Conservation (phyloP, 1,140 invertebrate species). For the Schlechtendalia chinensis region DNA sequence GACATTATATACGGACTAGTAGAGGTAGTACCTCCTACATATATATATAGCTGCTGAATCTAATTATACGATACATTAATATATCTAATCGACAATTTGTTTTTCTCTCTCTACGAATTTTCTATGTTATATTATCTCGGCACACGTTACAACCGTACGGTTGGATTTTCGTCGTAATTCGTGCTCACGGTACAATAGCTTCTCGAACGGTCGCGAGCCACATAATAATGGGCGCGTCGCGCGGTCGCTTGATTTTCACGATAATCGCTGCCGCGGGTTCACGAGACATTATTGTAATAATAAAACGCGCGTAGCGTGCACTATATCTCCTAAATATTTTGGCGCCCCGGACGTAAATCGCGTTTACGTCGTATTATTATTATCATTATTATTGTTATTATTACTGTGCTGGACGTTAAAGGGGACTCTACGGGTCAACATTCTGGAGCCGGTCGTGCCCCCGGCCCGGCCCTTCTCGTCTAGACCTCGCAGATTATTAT, state of each 20-base stretch:
- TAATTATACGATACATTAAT: constrained; percentile 12
- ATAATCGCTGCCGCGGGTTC: background rate
- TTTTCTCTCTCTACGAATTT: background rate
- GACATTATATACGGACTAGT: background rate
- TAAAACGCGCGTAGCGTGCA: background rate
- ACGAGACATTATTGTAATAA: too few species aligned
- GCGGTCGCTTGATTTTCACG: constrained; percentile 21
- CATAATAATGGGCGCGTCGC: constrained; percentile 4
- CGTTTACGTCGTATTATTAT: background rate
- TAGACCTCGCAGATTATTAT: background rate
- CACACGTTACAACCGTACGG: too few species aligned
- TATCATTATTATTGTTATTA: background rate
- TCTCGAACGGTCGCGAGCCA: background rate
- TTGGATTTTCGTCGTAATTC: background rate
- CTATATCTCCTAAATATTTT: background rate
- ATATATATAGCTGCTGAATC: background rate
- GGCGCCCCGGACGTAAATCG: background rate
- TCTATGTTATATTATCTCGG: background rate
- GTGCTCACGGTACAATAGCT: background rate
- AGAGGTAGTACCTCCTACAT: background rate
- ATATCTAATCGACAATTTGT: background rate
- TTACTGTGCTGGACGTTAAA: background rate
- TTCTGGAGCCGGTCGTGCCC: background rate
- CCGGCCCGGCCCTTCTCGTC: background rate
- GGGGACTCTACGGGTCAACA: background rate